phyloP scores from a whole-genome alignment of 2,888 invertebrate species.

The Carcina quercana region DNA sequence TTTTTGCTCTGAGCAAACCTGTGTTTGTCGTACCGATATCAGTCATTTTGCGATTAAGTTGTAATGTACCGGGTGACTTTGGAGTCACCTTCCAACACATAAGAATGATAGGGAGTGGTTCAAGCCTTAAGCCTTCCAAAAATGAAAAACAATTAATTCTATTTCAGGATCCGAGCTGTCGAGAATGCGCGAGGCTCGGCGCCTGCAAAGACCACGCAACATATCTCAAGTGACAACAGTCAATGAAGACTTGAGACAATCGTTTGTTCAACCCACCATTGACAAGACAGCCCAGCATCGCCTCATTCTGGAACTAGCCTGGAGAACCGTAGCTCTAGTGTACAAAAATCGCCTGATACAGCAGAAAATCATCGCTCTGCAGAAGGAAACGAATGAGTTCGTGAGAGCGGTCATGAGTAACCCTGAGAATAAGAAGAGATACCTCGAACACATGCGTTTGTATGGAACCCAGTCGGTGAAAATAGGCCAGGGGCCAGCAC shows the following conservation, averaged over 20 bases:
- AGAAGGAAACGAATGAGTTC: slow-evolving; percentile 77
- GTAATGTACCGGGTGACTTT: no score
- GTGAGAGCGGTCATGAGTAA: slow-evolving; percentile 75
- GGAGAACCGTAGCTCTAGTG: slow-evolving; percentile 77
- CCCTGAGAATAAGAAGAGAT: slow-evolving; percentile 52
- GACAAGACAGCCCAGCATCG: slow-evolving; percentile 50
- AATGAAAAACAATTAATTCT: slow-evolving; percentile 13
- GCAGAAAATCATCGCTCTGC: slow-evolving; percentile 73
- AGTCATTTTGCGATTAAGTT: no score
- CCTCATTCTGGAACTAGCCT: slow-evolving; percentile 76
- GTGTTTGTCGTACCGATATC: no score
- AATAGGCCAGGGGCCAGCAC: no score
- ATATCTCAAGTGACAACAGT: background rate
- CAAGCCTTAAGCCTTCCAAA: slow-evolving; percentile 10
- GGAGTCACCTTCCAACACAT: no score
- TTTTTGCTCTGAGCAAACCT: no score
- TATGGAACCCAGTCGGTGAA: slow-evolving; percentile 17
- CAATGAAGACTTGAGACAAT: slow-evolving; percentile 1
- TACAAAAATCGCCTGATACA: slow-evolving; percentile 77
- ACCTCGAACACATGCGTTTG: slow-evolving; percentile 38
- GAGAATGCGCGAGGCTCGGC: slow-evolving; percentile 51
- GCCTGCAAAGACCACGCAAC: slow-evolving; percentile 29
- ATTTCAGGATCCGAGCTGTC: slow-evolving; percentile 49
- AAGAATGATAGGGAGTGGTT: no score
- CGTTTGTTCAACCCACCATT: slow-evolving; percentile 19